Percentiles rank a stretch among this genome's conserved stretches.
These are phyloP conservation scores for Nebria salina DNA, from an alignment of 2,888 invertebrate genomes.

Conservation along the genomic window DNA sequence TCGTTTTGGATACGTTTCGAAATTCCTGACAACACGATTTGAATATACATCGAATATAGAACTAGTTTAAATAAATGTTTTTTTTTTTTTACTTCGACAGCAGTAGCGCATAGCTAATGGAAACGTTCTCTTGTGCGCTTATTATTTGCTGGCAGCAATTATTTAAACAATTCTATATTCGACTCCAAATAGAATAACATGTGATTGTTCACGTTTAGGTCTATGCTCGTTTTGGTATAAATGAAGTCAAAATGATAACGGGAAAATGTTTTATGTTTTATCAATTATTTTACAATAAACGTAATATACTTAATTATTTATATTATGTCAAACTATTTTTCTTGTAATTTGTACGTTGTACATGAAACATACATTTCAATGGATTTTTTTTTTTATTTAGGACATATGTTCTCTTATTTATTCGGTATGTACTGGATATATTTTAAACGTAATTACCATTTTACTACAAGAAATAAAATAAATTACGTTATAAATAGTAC, in stretches of 20 bases:
- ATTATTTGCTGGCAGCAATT: no score
- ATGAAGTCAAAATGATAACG: neutral
- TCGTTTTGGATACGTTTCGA: slow-evolving; percentile 48
- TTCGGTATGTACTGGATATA: slow-evolving; percentile 29
- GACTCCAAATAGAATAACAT: no score
- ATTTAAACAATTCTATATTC: no score
- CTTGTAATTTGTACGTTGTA: slow-evolving; percentile 40
- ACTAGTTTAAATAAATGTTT: neutral
- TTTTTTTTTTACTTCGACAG: no score
- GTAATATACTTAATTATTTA: slow-evolving; percentile 43
- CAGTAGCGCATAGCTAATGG: no score
- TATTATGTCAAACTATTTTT: slow-evolving; percentile 35
- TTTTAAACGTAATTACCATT: slow-evolving; percentile 32
- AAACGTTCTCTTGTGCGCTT: no score
- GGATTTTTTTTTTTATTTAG: slow-evolving; percentile 27
- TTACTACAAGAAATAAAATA: slow-evolving; percentile 33
- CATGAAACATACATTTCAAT: slow-evolving; percentile 38
- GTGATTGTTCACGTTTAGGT: no score
- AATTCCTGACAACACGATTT: slow-evolving; percentile 41
- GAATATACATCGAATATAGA: slow-evolving; percentile 26
- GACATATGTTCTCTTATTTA: slow-evolving; percentile 23
- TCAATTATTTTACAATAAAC: slow-evolving; percentile 32
- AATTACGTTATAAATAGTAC: slow-evolving; percentile 24
- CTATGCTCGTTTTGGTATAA: no score
- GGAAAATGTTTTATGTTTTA: slow-evolving; percentile 10